Evolutionary conservation across 2,888 invertebrate species (phyloP).

Genomic region (Ecdyonurus torrentis): DNA sequence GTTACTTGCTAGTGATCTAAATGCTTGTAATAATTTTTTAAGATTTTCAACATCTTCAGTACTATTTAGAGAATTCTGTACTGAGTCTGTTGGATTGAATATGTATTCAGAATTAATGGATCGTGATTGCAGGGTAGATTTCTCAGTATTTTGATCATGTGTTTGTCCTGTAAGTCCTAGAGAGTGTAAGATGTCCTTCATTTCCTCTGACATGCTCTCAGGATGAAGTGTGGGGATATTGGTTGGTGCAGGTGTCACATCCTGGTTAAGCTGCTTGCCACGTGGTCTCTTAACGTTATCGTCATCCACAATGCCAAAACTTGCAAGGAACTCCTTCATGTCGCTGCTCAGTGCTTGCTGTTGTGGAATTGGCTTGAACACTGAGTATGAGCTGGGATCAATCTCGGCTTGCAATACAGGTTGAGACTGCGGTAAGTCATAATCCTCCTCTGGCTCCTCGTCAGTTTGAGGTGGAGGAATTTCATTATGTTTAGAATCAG

Average conservation of each 20-base stretch:
- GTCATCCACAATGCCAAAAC: constrained; percentile 25
- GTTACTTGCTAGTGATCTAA: constrained; percentile 2
- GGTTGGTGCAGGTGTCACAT: constrained; percentile 14
- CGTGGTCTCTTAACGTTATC: constrained; percentile 13
- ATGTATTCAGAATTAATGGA: constrained; percentile 14
- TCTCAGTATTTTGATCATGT: not conserved
- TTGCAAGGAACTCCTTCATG: constrained; percentile 28
- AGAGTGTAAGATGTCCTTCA: constrained; percentile 26
- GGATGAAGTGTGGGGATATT: constrained; percentile 13
- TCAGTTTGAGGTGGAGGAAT: constrained; percentile 8
- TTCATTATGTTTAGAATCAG: constrained; percentile 3
- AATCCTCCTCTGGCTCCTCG: constrained; percentile 14
- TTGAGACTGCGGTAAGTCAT: constrained; percentile 8
- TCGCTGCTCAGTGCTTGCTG: constrained; percentile 18
- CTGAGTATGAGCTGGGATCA: constrained; percentile 24
- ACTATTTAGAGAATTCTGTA: constrained; percentile 16
- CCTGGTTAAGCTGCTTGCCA: constrained; percentile 6
- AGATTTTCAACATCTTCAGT: constrained; percentile 25
- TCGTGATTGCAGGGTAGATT: constrained; percentile 3
- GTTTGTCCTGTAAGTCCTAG: constrained; percentile 22
- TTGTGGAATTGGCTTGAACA: constrained; percentile 29
- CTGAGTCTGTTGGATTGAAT: constrained; percentile 25
- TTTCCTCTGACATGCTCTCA: constrained; percentile 20
- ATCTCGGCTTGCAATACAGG: constrained; percentile 12
- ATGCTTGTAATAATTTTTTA: constrained; percentile 7